Conservation (phyloP, 2,888 invertebrate species). For the Cepaea hortensis region DNA sequence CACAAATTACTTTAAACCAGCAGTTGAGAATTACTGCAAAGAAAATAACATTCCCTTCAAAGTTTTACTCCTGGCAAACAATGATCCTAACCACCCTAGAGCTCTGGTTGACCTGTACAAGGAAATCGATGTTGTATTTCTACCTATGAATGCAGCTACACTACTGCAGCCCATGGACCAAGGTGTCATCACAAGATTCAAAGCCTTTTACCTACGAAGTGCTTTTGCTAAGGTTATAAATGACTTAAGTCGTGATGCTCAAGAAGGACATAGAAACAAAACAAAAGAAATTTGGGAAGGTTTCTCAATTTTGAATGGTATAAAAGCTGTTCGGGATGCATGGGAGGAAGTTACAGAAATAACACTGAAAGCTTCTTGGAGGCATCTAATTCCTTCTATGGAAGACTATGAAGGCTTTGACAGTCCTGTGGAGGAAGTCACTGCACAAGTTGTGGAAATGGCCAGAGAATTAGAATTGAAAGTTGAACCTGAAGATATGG, state of each 20-base stretch:
- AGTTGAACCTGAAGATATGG: not conserved
- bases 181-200: not conserved
- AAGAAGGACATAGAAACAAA: not conserved
- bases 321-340: not conserved
- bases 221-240: not conserved
- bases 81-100: not conserved
- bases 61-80: not conserved
- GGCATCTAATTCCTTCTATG: not conserved
- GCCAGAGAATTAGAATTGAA: not conserved
- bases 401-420: not conserved
- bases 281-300: not conserved
- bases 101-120: not conserved
- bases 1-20: not conserved
- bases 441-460: not conserved
- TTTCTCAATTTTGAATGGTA: not conserved
- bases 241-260: not conserved
- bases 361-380: not conserved
- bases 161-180: constrained; percentile 1
- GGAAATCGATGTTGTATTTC: not conserved
- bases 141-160: not conserved
- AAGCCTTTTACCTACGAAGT: not conserved
- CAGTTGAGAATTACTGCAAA: not conserved
- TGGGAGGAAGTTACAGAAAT: not conserved
- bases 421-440: not conserved
- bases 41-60: not conserved